Evolutionary conservation across 2,113 vertebrate genomes (phyloP).

Genomic region (Ranitomeya imitator): DNA sequence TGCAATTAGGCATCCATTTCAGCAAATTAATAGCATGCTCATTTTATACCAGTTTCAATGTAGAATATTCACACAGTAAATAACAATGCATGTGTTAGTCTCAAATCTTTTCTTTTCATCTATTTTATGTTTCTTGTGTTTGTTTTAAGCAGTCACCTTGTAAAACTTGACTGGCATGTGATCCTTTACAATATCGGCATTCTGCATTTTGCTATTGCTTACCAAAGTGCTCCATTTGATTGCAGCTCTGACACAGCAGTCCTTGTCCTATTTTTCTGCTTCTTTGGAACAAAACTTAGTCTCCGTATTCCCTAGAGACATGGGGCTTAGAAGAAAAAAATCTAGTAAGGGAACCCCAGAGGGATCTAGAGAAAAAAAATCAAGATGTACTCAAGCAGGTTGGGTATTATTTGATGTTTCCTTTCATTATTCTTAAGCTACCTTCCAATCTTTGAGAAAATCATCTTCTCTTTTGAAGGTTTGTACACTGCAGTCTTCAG

Average conservation of each 20-base stretch:
- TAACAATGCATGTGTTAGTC: background rate
- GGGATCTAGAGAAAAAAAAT: constrained; percentile 8
- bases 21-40: background rate
- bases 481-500: constrained; percentile 28
- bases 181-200: background rate
- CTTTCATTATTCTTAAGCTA: constrained; percentile 41
- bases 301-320: constrained; percentile 9
- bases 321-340: constrained; percentile 29
- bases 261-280: constrained; percentile 44
- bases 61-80: background rate
- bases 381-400: constrained; percentile 5
- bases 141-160: constrained; percentile 18
- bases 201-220: constrained; percentile 31
- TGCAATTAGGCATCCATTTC: background rate
- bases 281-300: constrained; percentile 16
- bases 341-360: background rate
- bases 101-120: background rate
- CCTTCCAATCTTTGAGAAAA: constrained; percentile 38
- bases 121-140: background rate
- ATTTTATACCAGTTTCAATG: background rate
- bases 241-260: constrained; percentile 39
- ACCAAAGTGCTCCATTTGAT: constrained; percentile 24
- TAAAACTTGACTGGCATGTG: constrained; percentile 15
- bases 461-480: constrained; percentile 34
- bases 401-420: constrained; percentile 39